Evolutionary conservation across 2,113 vertebrate species (phyloP).

Genomic region (Rattus norvegicus): DNA sequence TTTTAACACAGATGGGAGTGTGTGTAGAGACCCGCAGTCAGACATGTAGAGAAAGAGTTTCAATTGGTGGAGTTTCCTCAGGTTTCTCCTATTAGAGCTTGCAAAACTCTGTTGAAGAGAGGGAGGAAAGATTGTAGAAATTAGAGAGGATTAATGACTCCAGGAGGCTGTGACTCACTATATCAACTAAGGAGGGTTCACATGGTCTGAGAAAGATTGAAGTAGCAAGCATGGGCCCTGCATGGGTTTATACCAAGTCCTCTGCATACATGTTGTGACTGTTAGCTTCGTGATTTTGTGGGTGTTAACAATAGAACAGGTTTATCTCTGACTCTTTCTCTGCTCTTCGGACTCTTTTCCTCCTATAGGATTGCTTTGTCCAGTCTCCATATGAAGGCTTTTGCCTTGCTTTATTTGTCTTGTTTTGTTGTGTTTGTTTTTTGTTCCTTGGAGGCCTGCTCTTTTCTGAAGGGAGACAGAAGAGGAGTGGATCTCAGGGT

Average conservation of each 20-base stretch:
- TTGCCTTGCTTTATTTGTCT: not conserved
- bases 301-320: not conserved
- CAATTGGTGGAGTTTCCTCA: not conserved
- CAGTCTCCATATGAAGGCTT: not conserved
- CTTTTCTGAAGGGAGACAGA: not conserved
- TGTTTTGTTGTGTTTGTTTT: not conserved
- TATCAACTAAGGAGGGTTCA: not conserved
- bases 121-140: not conserved
- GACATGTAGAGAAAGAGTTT: not conserved
- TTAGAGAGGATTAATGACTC: not conserved
- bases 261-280: not conserved
- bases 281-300: not conserved
- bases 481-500: not conserved
- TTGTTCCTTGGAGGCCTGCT: not conserved
- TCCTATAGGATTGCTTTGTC: not conserved
- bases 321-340: not conserved
- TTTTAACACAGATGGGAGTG: not conserved
- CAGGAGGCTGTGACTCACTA: not conserved
- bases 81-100: not conserved
- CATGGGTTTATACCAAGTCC: not conserved
- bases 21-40: not conserved
- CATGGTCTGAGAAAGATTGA: not conserved
- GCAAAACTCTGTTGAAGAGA: not conserved
- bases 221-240: not conserved
- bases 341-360: not conserved